phyloP scores from a whole-genome alignment of 2,113 vertebrate genomes.

The Mystacornis crossleyi region DNA sequence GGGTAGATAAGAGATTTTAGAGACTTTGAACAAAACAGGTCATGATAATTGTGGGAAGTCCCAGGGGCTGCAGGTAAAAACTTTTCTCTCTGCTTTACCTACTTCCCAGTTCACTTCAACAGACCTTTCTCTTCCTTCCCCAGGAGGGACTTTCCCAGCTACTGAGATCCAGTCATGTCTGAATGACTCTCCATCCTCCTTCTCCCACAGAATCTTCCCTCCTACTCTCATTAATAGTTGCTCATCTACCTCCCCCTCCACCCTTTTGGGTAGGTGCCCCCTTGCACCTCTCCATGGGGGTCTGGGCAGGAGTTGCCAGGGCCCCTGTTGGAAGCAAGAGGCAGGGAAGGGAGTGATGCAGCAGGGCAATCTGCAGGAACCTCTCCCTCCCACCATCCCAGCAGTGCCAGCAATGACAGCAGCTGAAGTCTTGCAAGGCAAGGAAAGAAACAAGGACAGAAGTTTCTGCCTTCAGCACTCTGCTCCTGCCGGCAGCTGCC shows the following conservation, averaged over 20 bases:
- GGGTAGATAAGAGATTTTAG: not conserved
- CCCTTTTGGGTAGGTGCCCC: fast-evolving
- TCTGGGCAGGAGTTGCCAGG: not conserved
- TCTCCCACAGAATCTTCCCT: not conserved
- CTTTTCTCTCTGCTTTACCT: not conserved
- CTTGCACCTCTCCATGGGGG: fast-evolving
- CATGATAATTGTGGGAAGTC: not conserved
- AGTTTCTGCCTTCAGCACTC: not conserved
- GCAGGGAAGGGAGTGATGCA: not conserved
- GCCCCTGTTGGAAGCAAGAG: not conserved
- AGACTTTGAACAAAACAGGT: not conserved
- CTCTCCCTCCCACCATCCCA: not conserved
- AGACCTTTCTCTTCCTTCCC: not conserved
- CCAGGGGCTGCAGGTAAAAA: not conserved
- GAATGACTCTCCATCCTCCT: not conserved
- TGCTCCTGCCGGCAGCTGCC: not conserved
- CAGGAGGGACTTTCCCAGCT: not conserved
- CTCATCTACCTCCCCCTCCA: not conserved
- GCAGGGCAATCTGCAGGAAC: not conserved
- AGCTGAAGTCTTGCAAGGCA: not conserved
- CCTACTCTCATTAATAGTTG: not conserved
- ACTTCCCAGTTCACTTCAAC: not conserved
- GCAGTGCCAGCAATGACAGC: not conserved
- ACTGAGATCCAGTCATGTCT: not conserved
- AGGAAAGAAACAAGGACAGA: not conserved